Evolutionary conservation across 2,797 vertebrate genomes (phyloP), one percentile per base, ranked within the genome.

Genomic region (Scleropages formosus): DNA sequence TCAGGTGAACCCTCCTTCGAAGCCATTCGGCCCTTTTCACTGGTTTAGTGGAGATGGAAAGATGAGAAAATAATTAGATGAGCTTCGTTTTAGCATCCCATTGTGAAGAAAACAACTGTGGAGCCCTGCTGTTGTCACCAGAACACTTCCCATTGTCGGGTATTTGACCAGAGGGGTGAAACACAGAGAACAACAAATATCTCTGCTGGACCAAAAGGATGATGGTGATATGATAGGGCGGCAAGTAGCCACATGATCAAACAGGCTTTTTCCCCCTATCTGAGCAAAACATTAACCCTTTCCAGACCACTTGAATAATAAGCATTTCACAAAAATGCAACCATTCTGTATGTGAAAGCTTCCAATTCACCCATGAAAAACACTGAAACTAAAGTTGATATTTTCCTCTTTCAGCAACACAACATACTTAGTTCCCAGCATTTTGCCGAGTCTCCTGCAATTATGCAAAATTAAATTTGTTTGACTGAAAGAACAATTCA

Each of bases 41-140:
- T 71, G 49, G 13, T 69, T 56, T 71, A 51, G 69, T 71, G 69
- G 49, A 71, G 26, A 56, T 71, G 10, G 69, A 18, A 71, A 71
- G 69, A 71, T 71, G 51, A 69, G 69, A 71, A 58, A 71, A 71
- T 71, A 71, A 71, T 71, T 71, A 71, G 69, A 70, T 70, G 68
- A 70, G 47, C 68, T 70, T 53, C 68, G 70, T 69, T 58, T 71
- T 71, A 71, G 69, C 51, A 16, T 56, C 69, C 56, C 69, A 31
- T 11, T 56, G 24, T 71, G 31, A 58, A 58, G 69, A 47, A 27
- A 71, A 20, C 18, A 27, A 58, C 69, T 71, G 49, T 47, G 18
- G 69, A 24, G 27, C 56, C 69, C 51, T 56, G 24, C 51, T 31
- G 69, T 58, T 39, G 51, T 51, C 18, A 49, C 69, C 51, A 56